These are phyloP conservation scores for Minunthozetes semirufus DNA, from an alignment of 2,888 invertebrate genomes.

Conservation along the genomic window DNA sequence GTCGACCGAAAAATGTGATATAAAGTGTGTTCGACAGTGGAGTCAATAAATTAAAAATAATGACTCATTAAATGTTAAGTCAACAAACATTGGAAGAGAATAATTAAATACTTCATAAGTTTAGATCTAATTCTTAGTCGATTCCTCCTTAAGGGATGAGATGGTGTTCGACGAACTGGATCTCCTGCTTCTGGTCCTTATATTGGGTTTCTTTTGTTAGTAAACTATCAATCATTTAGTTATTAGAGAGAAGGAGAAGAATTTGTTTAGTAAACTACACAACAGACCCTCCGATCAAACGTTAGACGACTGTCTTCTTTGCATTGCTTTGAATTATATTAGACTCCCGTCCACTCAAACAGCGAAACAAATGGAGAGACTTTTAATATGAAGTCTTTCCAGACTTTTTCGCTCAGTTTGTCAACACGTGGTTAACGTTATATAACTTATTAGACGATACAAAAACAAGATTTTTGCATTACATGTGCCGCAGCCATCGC, in stretches of 20 bases:
- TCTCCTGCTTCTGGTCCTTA: constrained; percentile 16
- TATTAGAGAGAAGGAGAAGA: constrained; percentile 7
- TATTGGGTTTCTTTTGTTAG: constrained; percentile 20
- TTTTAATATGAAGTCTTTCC: background rate
- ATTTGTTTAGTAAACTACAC: background rate
- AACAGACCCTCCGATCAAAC: background rate
- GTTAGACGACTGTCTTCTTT: background rate
- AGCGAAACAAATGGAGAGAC: background rate
- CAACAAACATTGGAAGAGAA: background rate
- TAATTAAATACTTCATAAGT: background rate
- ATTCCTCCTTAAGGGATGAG: constrained; percentile 18
- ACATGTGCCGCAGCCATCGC: background rate
- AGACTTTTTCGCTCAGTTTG: background rate
- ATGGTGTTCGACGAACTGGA: background rate
- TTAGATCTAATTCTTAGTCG: background rate
- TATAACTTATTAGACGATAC: background rate
- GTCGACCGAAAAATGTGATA: too few species aligned
- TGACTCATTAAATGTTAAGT: constrained; percentile 5
- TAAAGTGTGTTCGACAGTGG: too few species aligned
- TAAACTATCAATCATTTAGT: constrained; percentile 8
- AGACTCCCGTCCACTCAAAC: background rate
- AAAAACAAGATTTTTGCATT: constrained; percentile 21
- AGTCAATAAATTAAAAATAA: constrained; percentile 11
- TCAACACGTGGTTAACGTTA: constrained; percentile 16
- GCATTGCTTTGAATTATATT: background rate